A percentile compares a stretch with the other conserved stretches of the same genome.
Conservation (phyloP, 1,140 invertebrate genomes). For the Musca domestica region DNA sequence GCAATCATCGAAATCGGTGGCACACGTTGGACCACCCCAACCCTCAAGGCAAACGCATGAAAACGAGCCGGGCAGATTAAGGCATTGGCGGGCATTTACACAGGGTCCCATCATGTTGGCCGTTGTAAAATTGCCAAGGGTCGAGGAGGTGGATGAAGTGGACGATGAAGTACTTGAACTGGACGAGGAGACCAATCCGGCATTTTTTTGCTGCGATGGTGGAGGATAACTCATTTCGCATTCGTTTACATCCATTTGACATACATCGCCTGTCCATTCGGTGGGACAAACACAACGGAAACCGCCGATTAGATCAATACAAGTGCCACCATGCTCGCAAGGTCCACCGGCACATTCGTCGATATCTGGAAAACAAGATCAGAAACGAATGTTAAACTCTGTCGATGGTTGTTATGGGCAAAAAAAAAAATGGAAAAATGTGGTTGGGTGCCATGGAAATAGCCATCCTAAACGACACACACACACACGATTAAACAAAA, state of each 20-base stretch:
- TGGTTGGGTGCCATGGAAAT: too few relatives aligned
- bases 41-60: constrained; percentile 76
- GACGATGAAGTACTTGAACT: too few relatives aligned
- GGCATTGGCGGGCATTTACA: constrained; percentile 77
- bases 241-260: constrained; percentile 73
- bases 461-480: too few relatives aligned
- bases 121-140: constrained; percentile 54
- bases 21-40: constrained; percentile 85
- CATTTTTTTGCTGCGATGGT: too few relatives aligned
- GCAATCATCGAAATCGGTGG: constrained; percentile 86
- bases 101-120: constrained; percentile 60
- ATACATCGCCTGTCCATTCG: constrained; percentile 79
- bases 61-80: constrained; percentile 80
- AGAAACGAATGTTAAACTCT: neutral
- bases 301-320: constrained; percentile 71
- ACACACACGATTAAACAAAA: too few relatives aligned
- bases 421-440: too few relatives aligned
- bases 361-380: constrained; percentile 56
- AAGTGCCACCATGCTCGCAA: too few relatives aligned
- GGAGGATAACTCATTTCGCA: constrained; percentile 57
- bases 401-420: too few relatives aligned
- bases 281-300: constrained; percentile 76
- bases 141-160: too few relatives aligned
- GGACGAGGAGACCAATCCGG: too few relatives aligned
- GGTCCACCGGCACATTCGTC: too few relatives aligned